phyloP scores from a whole-genome alignment of 92 coral and sea anemone species.

The Palythoa caribaeorum region DNA sequence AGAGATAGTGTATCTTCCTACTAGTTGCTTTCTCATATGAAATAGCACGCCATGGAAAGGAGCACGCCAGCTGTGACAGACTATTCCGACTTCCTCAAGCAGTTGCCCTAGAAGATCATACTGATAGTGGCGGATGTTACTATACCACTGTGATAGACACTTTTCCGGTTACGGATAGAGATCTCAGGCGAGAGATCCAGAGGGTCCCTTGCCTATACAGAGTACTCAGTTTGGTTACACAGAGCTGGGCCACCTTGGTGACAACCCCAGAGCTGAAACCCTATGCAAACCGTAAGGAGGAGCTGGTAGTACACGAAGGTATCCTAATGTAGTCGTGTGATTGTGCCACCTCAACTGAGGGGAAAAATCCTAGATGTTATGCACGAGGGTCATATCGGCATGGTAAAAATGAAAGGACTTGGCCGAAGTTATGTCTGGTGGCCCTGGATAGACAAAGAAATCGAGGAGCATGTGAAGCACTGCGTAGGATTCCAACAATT shows the following conservation, averaged over 20 bases:
- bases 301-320: not conserved
- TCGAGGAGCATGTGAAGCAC: not conserved
- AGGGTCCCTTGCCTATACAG: no score
- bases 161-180: not conserved
- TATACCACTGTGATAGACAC: not conserved
- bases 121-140: not conserved
- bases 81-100: no score
- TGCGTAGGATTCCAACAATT: not conserved
- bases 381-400: not conserved
- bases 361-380: not conserved
- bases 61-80: not conserved
- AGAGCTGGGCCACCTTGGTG: not conserved
- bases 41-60: not conserved
- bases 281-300: not conserved
- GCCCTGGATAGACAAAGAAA: not conserved
- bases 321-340: conserved; percentile 46
- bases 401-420: not conserved
- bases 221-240: not conserved
- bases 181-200: no score
- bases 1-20: not conserved
- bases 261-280: not conserved
- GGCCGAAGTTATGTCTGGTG: not conserved
- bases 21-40: not conserved
- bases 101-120: not conserved
- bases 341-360: conserved; percentile 54